Conservation (phyloP, 1,140 invertebrate genomes). For the Hypsibius dujardini region DNA sequence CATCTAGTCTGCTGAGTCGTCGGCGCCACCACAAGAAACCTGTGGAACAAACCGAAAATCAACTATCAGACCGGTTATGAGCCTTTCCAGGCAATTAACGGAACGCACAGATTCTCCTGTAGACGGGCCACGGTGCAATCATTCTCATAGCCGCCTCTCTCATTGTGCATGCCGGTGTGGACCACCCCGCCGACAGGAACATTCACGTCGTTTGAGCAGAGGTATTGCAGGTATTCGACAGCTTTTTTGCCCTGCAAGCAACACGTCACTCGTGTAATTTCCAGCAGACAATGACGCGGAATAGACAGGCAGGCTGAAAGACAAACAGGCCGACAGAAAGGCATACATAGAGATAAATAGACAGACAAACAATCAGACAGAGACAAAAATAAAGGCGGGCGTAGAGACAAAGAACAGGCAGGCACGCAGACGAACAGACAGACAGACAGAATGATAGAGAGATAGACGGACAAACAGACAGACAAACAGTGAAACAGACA, state of each 20-base stretch:
- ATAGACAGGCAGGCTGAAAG: too few relatives aligned
- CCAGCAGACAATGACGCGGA: too few relatives aligned
- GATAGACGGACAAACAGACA: too few relatives aligned
- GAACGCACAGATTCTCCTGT: conserved; percentile 62
- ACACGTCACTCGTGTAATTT: too few relatives aligned
- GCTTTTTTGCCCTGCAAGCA: conserved; percentile 72
- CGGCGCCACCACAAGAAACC: conserved; percentile 95
- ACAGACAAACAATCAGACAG: conserved; percentile 34
- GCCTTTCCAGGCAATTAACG: neutral
- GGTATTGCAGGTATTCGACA: conserved; percentile 68
- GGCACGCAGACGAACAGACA: neutral
- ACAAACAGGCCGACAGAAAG: too few relatives aligned
- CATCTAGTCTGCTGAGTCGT: conserved; percentile 90
- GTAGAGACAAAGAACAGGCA: conserved; percentile 33
- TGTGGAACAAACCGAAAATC: conserved; percentile 30
- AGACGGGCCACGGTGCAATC: conserved; percentile 84
- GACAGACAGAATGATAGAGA: conserved; percentile 17
- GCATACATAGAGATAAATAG: too few relatives aligned
- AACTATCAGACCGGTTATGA: neutral
- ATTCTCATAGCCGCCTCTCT: conserved; percentile 85
- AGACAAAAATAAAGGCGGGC: neutral
- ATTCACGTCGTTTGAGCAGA: conserved; percentile 92
- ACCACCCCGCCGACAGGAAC: conserved; percentile 82
- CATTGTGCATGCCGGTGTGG: conserved; percentile 95
- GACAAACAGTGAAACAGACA: too few relatives aligned